Percentiles rank a stretch among this genome's conserved stretches.
These are phyloP conservation scores for Nibea albiflora DNA, from an alignment of 2,113 vertebrate species.

Conservation along the genomic window DNA sequence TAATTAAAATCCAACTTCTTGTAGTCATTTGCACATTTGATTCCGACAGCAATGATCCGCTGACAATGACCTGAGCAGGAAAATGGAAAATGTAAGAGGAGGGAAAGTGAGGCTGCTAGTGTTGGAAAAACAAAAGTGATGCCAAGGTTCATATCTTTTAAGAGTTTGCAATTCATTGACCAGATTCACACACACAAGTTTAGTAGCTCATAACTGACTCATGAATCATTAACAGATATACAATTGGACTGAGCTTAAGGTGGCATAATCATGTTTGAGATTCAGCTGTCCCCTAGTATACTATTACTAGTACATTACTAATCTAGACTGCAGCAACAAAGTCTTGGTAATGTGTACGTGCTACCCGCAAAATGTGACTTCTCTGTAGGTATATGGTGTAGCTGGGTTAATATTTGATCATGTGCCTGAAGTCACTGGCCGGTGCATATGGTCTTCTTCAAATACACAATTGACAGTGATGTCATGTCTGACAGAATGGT, in stretches of 20 bases:
- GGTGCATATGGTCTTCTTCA: background rate
- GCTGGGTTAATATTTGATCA: slow-evolving; percentile 36
- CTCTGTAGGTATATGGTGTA: background rate
- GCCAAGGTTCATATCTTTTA: too few relatives aligned
- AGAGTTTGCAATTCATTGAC: slow-evolving; percentile 31
- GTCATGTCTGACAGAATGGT: slow-evolving; percentile 4
- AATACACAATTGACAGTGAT: slow-evolving; percentile 19
- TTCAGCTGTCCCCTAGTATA: too few relatives aligned
- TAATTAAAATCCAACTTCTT: slow-evolving; percentile 8
- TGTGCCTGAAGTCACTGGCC: background rate
- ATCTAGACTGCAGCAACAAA: background rate
- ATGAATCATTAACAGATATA: background rate
- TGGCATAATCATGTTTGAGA: background rate
- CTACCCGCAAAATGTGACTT: background rate
- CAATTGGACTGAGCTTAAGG: background rate
- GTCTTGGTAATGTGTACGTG: background rate
- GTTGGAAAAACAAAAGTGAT: background rate
- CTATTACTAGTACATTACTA: background rate
- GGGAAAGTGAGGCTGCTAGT: background rate
- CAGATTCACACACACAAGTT: background rate
- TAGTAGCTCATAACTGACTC: background rate
- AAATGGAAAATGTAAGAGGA: background rate
- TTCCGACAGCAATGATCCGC: background rate
- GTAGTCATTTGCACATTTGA: slow-evolving; percentile 37
- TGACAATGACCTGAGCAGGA: background rate